Evolutionary conservation across 2,888 invertebrate species (phyloP), one percentile per base, ranked within the genome.

Genomic region (Mermis nigrescens): DNA sequence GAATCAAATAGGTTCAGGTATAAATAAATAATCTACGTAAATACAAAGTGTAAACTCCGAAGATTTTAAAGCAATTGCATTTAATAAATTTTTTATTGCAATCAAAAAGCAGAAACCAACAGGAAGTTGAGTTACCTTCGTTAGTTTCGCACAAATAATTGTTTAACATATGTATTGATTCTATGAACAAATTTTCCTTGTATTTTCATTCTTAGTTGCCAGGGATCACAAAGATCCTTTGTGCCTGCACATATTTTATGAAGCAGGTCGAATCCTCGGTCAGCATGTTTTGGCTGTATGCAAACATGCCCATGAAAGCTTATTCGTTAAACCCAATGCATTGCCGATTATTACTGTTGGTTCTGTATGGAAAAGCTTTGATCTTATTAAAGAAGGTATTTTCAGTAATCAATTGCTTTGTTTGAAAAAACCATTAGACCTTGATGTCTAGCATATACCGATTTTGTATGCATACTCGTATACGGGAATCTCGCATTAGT

Each of bases 321-420:
- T 82, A 55, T 75, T 76, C 48, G 66, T 75, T 26, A 72, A 71
- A 54, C 66, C 73, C 1, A 80, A 80, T 26, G 84, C 83, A 1
- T 69, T 89, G 48, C 80, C 82, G 55, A 80, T 94, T 0, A 82
- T 90, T 0, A 92, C 91, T 71, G 87, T 92, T 0, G 94, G 94
- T 0, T 90, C 90, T 0, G 90, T 95, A 1, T 95, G 89, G 86
- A 81, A 85, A 63, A 91, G 91, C 70, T 95, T 91, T 90, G 76
- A 81, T 2, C 78, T 84, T 29, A 71, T 95, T 62, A 79, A 82
- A 68, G 76, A 80, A 1, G 88, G 86, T 64, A 38, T 38, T 38
- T 38, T 38, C 38, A 38, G 19, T 38, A 12, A 38, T 12, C 7
- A 38, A 38, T 38, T 38, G 38, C 38, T 38, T 38, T 38, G 19